Evolutionary conservation across 2,797 vertebrate species (phyloP).

Genomic region (Stomatorhinus walkeri): DNA sequence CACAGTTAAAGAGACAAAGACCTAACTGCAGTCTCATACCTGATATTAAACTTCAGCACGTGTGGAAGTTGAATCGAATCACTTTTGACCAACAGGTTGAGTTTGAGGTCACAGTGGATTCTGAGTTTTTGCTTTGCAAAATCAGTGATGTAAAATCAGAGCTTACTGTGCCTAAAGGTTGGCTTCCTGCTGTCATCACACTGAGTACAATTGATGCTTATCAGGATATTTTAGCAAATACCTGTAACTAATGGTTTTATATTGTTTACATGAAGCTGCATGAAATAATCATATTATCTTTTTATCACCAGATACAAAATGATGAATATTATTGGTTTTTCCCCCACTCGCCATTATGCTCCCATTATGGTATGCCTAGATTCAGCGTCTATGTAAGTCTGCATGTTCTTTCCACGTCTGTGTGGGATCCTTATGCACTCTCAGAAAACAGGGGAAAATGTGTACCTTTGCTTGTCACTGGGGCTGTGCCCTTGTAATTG

Average conservation of each 20-base stretch:
- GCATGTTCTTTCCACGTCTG: background rate
- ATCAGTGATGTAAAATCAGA: background rate
- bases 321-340: background rate
- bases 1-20: background rate
- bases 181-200: background rate
- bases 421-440: background rate
- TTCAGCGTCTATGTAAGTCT: background rate
- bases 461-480: background rate
- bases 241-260: background rate
- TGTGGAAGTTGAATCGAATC: background rate
- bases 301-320: background rate
- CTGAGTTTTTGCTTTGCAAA: background rate
- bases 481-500: background rate
- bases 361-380: background rate
- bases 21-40: background rate
- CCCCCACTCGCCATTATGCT: background rate
- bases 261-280: background rate
- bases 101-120: background rate
- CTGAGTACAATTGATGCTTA: background rate
- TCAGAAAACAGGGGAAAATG: background rate
- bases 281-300: background rate
- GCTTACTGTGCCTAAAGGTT: background rate
- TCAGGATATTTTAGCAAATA: background rate
- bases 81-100: background rate
- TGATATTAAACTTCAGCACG: background rate